A percentile compares a stretch with the other conserved stretches of the same genome.
These are phyloP conservation scores for Danio choprae DNA, from an alignment of 2,797 vertebrate genomes.

Conservation along the genomic window DNA sequence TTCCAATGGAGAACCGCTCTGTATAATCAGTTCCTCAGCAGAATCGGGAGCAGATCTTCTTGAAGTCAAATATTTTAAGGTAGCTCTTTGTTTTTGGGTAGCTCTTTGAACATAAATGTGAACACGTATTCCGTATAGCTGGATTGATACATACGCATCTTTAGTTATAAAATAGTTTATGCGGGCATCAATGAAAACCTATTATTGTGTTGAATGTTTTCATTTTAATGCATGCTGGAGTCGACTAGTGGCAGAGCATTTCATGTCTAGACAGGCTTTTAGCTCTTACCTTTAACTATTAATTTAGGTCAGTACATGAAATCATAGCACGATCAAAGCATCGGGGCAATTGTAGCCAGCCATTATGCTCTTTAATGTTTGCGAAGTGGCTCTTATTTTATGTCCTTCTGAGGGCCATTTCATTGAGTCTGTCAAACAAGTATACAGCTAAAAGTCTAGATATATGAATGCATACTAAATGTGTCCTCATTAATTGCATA, in stretches of 20 bases:
- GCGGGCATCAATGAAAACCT: no score
- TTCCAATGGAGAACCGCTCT: slow-evolving; percentile 79
- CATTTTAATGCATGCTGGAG: not conserved
- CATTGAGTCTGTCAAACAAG: not conserved
- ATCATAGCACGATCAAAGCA: not conserved
- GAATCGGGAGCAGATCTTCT: slow-evolving; percentile 85
- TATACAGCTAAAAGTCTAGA: not conserved
- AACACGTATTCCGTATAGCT: not conserved
- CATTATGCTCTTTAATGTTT: not conserved
- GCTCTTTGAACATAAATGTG: not conserved
- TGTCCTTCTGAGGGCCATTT: not conserved
- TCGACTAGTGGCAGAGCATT: not conserved
- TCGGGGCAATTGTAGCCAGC: not conserved
- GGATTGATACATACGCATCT: not conserved
- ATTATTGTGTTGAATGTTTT: not conserved
- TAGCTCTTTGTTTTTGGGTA: slow-evolving; percentile 58
- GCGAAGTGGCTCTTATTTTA: not conserved
- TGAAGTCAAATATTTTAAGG: slow-evolving; percentile 92
- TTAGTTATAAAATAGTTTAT: not conserved
- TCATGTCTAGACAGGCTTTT: not conserved
- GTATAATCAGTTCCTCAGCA: slow-evolving; percentile 86
- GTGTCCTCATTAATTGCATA: not conserved
- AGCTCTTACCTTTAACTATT: not conserved
- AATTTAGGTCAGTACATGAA: not conserved
- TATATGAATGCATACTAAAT: not conserved